Evolutionary conservation across 2,797 vertebrate species (phyloP), one percentile per base, ranked within the genome.

Genomic region (Uromys caudimaculatus): DNA sequence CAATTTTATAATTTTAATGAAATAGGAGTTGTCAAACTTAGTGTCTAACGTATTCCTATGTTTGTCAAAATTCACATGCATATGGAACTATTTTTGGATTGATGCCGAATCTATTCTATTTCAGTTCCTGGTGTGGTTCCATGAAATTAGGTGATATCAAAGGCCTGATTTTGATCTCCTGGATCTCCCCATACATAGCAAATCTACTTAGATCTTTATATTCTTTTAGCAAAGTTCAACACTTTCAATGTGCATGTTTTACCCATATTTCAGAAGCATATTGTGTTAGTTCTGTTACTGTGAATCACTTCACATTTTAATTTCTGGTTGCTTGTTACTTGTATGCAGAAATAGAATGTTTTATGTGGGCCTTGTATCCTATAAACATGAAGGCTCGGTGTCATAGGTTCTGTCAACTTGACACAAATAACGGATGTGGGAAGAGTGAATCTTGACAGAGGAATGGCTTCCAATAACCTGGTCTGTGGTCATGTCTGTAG

Each of bases 1-100:
- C 47, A 87, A n/a, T 47, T 71, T 95, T 78, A 82, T 71, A 47
- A 77, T 88, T 54, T 83, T 77, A 71, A 60, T 41, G 21, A 91
- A 93, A 64, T 93, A 73, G 1, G 69, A 38, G 16, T 38, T 56
- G 16, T 64, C 32, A 50, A 44, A 44, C 1, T 54, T 81, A 56
- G 14, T 50, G 14, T 32, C 50, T 73, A 47, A 24, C 29, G 32
- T 56, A 23, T 90, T 47, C 54, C 24, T 44, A 41, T 81, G 67
- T 89, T 52, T 81, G 17, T 35, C 10, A 32, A 79, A 44, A 19
- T 50, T 23, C 64, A 16, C 10, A 47, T 38, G 19, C 52, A 16
- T 32, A 32, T n/a, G 4, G 29, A 19, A 81, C 14, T 87, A 38
- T 50, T 81, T 75, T 41, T 21, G 32, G 38, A 41, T 24, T 73